Percentiles rank a stretch among this genome's conserved stretches.
phyloP scores from a whole-genome alignment of 2,113 vertebrate genomes.

The Struthio camelus region DNA sequence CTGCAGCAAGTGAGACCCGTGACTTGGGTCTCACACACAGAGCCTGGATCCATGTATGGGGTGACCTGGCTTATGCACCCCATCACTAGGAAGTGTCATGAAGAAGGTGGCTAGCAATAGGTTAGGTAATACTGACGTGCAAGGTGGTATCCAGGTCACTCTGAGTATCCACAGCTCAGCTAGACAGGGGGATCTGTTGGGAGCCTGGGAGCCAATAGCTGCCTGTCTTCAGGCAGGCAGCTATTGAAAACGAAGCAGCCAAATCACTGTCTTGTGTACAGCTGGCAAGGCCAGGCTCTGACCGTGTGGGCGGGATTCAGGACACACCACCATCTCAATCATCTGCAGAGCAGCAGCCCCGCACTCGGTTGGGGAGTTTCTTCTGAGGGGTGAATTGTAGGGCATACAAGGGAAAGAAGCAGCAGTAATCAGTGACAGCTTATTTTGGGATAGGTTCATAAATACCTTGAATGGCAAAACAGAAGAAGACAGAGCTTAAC shows the following conservation, averaged over 20 bases:
- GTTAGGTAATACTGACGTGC: background rate
- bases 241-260: background rate
- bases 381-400: background rate
- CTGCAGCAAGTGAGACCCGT: fast-evolving
- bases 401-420: background rate
- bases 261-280: background rate
- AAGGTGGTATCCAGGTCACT: fast-evolving
- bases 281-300: fast-evolving
- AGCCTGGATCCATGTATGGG: fast-evolving
- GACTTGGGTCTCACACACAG: background rate
- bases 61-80: background rate
- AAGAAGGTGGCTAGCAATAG: background rate
- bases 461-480: background rate
- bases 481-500: background rate
- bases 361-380: fast-evolving
- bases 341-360: background rate
- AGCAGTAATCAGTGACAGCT: background rate
- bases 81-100: fast-evolving
- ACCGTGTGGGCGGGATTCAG: background rate
- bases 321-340: background rate
- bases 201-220: too few relatives aligned
- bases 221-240: background rate
- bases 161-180: background rate
- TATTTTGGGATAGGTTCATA: background rate
- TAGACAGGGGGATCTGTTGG: background rate